phyloP scores from a whole-genome alignment of 2,888 invertebrate species.

The Andrena hattorfiana region DNA sequence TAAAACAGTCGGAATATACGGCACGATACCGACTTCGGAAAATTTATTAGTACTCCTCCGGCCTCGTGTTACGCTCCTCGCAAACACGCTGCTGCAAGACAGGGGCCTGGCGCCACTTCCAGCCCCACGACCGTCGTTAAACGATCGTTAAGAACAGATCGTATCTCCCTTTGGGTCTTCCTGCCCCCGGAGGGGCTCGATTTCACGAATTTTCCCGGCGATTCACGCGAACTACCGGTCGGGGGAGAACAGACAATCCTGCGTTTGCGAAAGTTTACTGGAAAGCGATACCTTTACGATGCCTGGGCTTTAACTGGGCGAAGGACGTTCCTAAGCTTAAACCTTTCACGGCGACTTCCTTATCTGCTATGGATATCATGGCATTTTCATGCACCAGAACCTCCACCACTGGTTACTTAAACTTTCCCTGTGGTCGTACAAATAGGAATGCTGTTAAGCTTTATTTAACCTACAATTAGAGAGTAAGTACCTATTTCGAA shows the following conservation, averaged over 20 bases:
- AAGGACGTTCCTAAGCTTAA: background rate
- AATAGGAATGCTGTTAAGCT: no score
- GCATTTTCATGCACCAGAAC: background rate
- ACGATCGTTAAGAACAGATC: slow-evolving; percentile 81
- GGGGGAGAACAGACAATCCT: slow-evolving; percentile 24
- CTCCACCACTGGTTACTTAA: background rate
- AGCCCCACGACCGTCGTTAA: slow-evolving; percentile 80
- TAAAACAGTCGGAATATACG: slow-evolving; percentile 63
- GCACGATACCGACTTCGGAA: slow-evolving; percentile 60
- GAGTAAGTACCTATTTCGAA: no score
- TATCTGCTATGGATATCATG: no score
- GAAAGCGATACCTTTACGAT: slow-evolving; percentile 53
- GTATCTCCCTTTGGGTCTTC: slow-evolving; percentile 71
- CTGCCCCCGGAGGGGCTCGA: slow-evolving; percentile 49
- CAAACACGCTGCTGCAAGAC: slow-evolving; percentile 31
- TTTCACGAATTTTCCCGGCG: slow-evolving; percentile 67
- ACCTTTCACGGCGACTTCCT: background rate
- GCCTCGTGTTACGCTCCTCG: slow-evolving; percentile 56
- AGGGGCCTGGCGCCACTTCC: slow-evolving; percentile 80
- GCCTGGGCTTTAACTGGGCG: background rate
- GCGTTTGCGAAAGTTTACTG: slow-evolving; percentile 37
- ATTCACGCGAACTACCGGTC: slow-evolving; percentile 56
- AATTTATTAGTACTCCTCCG: slow-evolving; percentile 70
- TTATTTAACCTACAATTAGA: no score
- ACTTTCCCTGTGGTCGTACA: background rate